These are phyloP conservation scores for Enteromius radiatus DNA, from an alignment of 2,797 vertebrate genomes.

Conservation along the genomic window DNA sequence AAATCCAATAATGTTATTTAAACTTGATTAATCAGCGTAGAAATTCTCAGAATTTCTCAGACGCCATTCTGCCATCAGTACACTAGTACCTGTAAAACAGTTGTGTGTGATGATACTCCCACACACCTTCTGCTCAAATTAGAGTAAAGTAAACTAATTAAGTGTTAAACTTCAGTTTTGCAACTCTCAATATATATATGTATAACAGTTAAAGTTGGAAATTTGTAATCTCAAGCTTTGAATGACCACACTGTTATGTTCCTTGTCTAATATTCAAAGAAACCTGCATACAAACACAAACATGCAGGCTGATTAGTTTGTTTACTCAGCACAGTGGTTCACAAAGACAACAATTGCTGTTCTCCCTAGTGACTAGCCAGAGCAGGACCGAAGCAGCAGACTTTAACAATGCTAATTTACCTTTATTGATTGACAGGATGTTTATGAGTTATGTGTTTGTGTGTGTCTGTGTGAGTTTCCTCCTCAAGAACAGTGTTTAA, in stretches of 20 bases:
- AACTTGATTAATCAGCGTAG: not conserved
- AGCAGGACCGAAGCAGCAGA: not conserved
- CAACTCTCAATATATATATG: not conserved
- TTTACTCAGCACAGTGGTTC: not conserved
- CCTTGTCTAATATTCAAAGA: not conserved
- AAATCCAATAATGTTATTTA: not conserved
- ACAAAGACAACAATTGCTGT: constrained; percentile 7
- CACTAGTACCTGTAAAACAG: constrained; percentile 2
- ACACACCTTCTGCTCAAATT: constrained; percentile 2
- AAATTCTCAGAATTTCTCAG: not conserved
- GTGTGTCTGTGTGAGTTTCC: not conserved
- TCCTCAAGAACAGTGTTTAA: not conserved
- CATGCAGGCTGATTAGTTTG: not conserved
- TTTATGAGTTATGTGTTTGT: not conserved
- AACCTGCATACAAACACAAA: not conserved
- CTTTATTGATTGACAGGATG: not conserved
- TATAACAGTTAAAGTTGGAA: not conserved
- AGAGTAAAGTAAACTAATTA: not conserved
- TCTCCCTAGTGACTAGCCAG: not conserved
- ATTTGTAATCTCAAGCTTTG: not conserved
- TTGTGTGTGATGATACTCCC: not conserved
- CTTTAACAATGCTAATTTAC: constrained; percentile 8
- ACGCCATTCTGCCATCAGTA: not conserved
- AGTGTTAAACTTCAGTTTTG: not conserved
- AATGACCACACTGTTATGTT: not conserved